Evolutionary conservation across 2,888 invertebrate genomes (phyloP), one percentile per base, ranked within the genome.

Genomic region (Agapetus fuscipes): DNA sequence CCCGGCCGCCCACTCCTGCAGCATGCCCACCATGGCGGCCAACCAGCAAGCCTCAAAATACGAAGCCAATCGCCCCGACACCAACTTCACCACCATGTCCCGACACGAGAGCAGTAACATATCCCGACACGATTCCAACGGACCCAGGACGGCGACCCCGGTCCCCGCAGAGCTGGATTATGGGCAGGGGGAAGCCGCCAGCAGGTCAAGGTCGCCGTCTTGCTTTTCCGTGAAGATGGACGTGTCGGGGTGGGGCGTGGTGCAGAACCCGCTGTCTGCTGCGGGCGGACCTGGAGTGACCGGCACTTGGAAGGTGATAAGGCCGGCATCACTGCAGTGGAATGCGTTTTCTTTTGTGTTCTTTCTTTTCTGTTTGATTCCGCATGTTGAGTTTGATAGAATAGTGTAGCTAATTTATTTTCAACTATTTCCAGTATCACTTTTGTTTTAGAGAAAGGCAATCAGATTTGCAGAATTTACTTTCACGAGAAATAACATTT

Each of bases 1-100:
- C 12, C 66, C 67, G 3, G 63, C 52, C 50, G 68, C 69, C 1
- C 70, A 70, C 50, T 63, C 69, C 27, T 68, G 69, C 50, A 70
- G 70, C 52, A 70, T 70, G 41, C 68, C 70, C 7, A 69, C 70
- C 27, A 70, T 70, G n/a, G n/a, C n/a, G n/a, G n/a, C 66, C 69
- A 43, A 39, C 31, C 27, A 43, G n/a, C 27, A 27, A n/a, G n/a
- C n/a, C n/a, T n/a, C n/a, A n/a, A n/a, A n/a, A n/a, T n/a, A 26
- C 14, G 12, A 14, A 17, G 20, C 11, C 33, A 33, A 20, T 24
- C 66, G 64, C 61, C 60, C 66, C 55, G 66, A 62, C 53, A 67
- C 64, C n/a, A n/a, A n/a, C n/a, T n/a, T n/a, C n/a, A n/a, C n/a
- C n/a, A n/a, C n/a, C n/a, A n/a, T n/a, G 58, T 33, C 29, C 14